Evolutionary conservation across 2,888 invertebrate genomes (phyloP), one percentile per base, ranked within the genome.

Genomic region (Spodoptera littoralis): DNA sequence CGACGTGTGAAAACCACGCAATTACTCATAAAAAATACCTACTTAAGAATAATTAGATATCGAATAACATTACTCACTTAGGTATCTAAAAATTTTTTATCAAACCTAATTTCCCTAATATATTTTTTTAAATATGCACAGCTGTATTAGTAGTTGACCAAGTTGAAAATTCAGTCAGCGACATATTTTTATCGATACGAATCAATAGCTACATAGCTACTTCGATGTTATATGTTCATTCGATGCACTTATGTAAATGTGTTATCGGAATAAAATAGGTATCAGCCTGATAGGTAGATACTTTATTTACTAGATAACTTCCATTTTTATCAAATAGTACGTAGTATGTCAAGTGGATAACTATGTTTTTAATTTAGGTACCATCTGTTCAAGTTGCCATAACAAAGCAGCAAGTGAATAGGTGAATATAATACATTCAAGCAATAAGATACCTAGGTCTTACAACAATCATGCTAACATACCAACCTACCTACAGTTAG

Each of bases 1-100:
- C 44, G 41, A 55, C 60, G 48, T 58, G 64, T 54, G 49, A 36
- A 58, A 65, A 63, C 47, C 46, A 50, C 11, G 36, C 48, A 49
- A 46, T 61, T 59, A 36, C 36, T 36, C 57, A 57, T 65, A 30
- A 56, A 58, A 59, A 47, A 22, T 47, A 24, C 24, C 22, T 24
- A 22, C 6, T 24, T 12, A 48, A 30, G 41, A 60, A 58, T 43
- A 43, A 27, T 27, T 58, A 58, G 22, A 50, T 59, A 51, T 53
- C 57, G 56, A 51, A n/a, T 60, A 48, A 30, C 18, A 24, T 22
- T 52, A 52, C 2, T 36, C 36, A 36, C 9, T 62, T 50, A 30
- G 0, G 18, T 9, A 6, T 43, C 30, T 18, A 18, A 18, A 18
- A 18, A 2, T 18, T 57, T 64, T 59, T 74, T 48, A 41, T 48